Percentiles rank a stretch among this genome's conserved stretches.
These are phyloP conservation scores for Orthosia incerta DNA, from an alignment of 2,888 invertebrate genomes.

Conservation along the genomic window DNA sequence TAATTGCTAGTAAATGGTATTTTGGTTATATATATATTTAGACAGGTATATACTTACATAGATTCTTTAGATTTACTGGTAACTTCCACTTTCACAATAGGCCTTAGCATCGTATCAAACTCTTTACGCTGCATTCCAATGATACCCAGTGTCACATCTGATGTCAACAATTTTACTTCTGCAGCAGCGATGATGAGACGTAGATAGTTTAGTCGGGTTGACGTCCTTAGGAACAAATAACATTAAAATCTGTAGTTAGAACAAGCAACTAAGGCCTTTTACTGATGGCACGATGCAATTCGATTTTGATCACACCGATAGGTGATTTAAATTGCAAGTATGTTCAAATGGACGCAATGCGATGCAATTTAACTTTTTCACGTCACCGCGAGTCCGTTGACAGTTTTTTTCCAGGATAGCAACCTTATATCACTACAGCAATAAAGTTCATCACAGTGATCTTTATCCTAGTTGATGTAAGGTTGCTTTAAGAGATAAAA, in stretches of 20 bases:
- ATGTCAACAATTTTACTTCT: slow-evolving; percentile 87
- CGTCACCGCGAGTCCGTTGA: too few species aligned
- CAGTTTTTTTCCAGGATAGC: too few species aligned
- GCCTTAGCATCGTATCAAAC: slow-evolving; percentile 91
- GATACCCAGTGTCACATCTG: slow-evolving; percentile 90
- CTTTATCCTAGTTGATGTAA: too few species aligned
- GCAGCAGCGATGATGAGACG: slow-evolving; percentile 89
- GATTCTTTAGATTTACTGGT: slow-evolving; percentile 77
- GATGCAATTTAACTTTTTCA: too few species aligned
- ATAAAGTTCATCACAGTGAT: too few species aligned
- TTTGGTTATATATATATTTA: neutral
- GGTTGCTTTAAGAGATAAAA: too few species aligned
- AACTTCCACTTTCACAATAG: slow-evolving; percentile 70
- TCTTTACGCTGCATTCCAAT: slow-evolving; percentile 90
- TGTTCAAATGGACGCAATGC: too few species aligned
- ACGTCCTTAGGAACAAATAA: slow-evolving; percentile 65
- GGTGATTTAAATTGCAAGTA: too few species aligned
- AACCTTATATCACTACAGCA: too few species aligned
- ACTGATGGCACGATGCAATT: too few species aligned
- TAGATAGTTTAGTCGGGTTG: slow-evolving; percentile 88
- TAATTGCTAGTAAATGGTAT: neutral
- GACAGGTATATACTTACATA: slow-evolving; percentile 66
- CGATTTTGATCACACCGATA: too few species aligned
- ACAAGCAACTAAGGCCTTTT: neutral
- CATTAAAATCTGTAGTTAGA: slow-evolving; percentile 17